Conservation (phyloP, 2,888 invertebrate genomes). For the Crematogaster levior region DNA sequence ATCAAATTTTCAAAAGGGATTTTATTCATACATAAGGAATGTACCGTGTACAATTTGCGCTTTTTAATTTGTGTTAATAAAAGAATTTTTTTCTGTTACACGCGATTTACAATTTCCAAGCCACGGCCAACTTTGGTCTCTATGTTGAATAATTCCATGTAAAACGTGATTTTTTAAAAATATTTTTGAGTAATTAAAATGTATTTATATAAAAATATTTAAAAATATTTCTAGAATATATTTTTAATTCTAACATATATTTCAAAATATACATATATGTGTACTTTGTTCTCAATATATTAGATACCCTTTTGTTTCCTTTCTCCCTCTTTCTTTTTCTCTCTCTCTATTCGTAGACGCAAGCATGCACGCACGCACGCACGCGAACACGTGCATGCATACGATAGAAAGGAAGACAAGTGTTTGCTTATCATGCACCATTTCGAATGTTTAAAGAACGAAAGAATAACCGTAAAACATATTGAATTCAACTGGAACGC, state of each 20-base stretch:
- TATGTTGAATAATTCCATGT: not conserved
- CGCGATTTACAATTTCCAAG: not conserved
- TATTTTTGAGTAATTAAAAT: not conserved
- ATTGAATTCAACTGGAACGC: not conserved
- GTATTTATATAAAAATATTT: too few relatives aligned
- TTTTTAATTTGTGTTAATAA: not conserved
- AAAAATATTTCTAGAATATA: not conserved
- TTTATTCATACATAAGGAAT: not conserved
- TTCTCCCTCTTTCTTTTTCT: not conserved
- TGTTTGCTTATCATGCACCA: not conserved
- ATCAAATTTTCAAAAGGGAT: not conserved
- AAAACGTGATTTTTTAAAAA: not conserved
- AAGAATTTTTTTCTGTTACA: not conserved
- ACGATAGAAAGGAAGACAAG: not conserved
- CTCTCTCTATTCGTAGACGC: not conserved
- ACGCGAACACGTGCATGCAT: not conserved
- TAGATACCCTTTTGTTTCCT: not conserved
- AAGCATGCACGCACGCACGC: not conserved
- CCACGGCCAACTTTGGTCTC: not conserved
- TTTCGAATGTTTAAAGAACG: not conserved
- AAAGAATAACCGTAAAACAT: not conserved
- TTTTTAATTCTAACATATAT: not conserved
- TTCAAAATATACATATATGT: too few relatives aligned
- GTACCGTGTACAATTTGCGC: not conserved
- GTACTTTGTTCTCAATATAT: not conserved